These are phyloP conservation scores for Euwallacea fornicatus DNA, from an alignment of 1,140 invertebrate species.

Conservation along the genomic window DNA sequence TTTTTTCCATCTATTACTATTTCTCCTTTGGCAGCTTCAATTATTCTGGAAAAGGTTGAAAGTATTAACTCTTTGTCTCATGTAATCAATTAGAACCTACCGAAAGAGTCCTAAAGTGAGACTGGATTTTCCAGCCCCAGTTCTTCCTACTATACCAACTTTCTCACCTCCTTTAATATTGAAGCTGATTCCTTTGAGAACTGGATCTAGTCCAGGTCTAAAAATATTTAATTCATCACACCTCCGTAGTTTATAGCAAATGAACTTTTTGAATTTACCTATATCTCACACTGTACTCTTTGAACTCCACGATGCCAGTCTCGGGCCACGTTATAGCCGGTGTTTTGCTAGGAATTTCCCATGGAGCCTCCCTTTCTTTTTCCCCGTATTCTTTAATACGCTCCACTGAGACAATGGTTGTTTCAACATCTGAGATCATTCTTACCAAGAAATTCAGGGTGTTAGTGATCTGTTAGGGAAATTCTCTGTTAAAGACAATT, in stretches of 20 bases:
- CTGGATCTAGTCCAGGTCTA: slow-evolving; percentile 78
- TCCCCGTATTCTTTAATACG: slow-evolving; percentile 95
- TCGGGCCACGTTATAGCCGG: slow-evolving; percentile 71
- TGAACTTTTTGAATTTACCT: slow-evolving; percentile 17
- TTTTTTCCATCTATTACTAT: slow-evolving; percentile 90
- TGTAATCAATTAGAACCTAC: slow-evolving; percentile 35
- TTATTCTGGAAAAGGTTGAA: slow-evolving; percentile 74
- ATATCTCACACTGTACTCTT: slow-evolving; percentile 71
- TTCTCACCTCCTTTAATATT: slow-evolving; percentile 63
- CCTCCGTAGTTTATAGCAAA: background rate
- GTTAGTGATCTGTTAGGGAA: slow-evolving; percentile 75
- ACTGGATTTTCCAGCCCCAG: slow-evolving; percentile 81
- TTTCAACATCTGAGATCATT: slow-evolving; percentile 96
- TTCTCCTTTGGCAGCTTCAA: slow-evolving; percentile 78
- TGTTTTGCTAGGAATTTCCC: slow-evolving; percentile 64
- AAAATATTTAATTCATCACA: background rate
- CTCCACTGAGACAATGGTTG: slow-evolving; percentile 96
- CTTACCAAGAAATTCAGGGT: slow-evolving; percentile 94
- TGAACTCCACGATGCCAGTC: slow-evolving; percentile 72
- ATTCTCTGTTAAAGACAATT: background rate
- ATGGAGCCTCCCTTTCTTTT: slow-evolving; percentile 71
- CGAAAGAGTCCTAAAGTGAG: slow-evolving; percentile 76
- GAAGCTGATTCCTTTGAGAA: slow-evolving; percentile 72
- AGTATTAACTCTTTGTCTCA: background rate
- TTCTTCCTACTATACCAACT: slow-evolving; percentile 55